phyloP scores from a whole-genome alignment of 2,888 invertebrate genomes.

The Eupithecia subfuscata region DNA sequence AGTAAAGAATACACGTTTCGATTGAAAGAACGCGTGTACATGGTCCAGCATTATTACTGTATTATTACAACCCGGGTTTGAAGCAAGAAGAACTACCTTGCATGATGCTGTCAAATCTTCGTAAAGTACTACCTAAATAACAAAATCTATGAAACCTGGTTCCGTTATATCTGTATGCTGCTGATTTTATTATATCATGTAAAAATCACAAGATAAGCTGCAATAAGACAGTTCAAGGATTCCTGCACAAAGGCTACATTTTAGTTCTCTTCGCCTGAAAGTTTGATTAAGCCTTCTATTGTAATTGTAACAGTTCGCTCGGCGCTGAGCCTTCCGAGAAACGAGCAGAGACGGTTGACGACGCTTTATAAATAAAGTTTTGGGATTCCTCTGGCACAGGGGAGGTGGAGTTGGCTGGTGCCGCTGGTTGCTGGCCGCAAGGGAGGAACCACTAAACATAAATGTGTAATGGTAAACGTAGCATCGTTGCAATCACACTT shows the following conservation, averaged over 20 bases:
- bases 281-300: slow-evolving; percentile 21
- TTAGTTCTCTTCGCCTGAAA: neutral
- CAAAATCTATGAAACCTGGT: neutral
- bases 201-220: neutral
- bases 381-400: slow-evolving; percentile 14
- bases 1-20: too few relatives aligned
- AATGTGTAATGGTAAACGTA: too few relatives aligned
- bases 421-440: neutral
- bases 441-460: too few relatives aligned
- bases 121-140: neutral
- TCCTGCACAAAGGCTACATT: slow-evolving; percentile 4
- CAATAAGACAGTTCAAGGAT: neutral
- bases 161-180: neutral
- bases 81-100: too few relatives aligned
- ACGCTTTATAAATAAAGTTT: slow-evolving; percentile 18
- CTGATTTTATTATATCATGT: neutral
- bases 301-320: slow-evolving; percentile 17
- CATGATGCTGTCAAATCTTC: too few relatives aligned
- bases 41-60: too few relatives aligned
- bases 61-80: too few relatives aligned
- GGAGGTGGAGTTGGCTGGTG: neutral
- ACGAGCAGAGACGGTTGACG: slow-evolving; percentile 15
- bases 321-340: slow-evolving; percentile 5
- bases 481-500: too few relatives aligned
- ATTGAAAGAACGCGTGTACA: too few relatives aligned